Evolutionary conservation across 2,888 invertebrate species (phyloP).

Genomic region (Hypomecis atomaria): DNA sequence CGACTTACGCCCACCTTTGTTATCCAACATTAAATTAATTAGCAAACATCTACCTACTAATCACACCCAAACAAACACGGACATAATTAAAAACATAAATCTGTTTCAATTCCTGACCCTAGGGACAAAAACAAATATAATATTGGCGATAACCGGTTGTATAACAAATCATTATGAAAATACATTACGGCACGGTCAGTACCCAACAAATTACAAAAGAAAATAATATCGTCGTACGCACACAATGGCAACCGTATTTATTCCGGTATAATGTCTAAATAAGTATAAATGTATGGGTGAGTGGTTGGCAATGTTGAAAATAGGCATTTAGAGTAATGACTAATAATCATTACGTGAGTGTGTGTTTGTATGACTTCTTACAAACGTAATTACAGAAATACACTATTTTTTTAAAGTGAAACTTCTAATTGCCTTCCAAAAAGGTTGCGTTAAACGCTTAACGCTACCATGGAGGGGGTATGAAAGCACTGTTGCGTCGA

Average conservation of each 20-base stretch:
- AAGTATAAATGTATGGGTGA: conserved; percentile 49
- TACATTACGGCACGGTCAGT: conserved; percentile 41
- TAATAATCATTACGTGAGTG: too few species aligned
- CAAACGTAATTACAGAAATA: too few species aligned
- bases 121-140: conserved; percentile 36
- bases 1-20: neutral
- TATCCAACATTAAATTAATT: neutral
- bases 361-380: too few species aligned
- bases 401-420: too few species aligned
- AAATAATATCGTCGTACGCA: conserved; percentile 58
- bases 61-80: conserved; percentile 15
- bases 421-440: too few species aligned
- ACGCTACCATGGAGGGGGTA: too few species aligned
- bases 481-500: too few species aligned
- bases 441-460: too few species aligned
- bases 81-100: conserved; percentile 40
- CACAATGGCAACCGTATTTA: conserved; percentile 66
- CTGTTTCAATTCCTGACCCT: conserved; percentile 39
- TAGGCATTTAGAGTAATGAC: conserved; percentile 12
- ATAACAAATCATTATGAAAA: conserved; percentile 43
- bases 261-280: conserved; percentile 68
- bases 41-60: conserved; percentile 12
- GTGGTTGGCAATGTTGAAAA: conserved; percentile 30
- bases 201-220: conserved; percentile 63
- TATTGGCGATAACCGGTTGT: conserved; percentile 33